Evolutionary conservation across 37 sponge, comb jelly and placozoan species (phyloP).

Genomic region (Amphimedon queenslandica): DNA sequence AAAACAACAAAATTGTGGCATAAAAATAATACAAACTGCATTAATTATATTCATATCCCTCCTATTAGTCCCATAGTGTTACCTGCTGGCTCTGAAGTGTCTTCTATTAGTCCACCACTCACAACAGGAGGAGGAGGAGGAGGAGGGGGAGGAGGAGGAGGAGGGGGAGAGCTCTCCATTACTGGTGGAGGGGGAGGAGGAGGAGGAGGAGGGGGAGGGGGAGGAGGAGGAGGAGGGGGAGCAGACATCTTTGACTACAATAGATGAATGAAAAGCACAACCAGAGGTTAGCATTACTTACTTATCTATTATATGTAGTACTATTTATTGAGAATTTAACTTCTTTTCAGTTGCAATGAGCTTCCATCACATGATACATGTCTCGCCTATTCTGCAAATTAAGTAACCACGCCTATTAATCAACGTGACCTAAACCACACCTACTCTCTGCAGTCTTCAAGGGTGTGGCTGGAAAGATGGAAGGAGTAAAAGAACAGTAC

Average conservation of each 20-base stretch:
- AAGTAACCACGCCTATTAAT: not conserved
- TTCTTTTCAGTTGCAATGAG: too few species aligned
- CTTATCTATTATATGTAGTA: too few species aligned
- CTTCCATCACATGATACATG: too few species aligned
- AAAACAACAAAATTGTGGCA: too few species aligned
- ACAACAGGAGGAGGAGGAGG: slow-evolving; percentile 4
- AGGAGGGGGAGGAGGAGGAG: slow-evolving; percentile 35
- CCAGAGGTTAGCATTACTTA: too few species aligned
- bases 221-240: slow-evolving; percentile 56
- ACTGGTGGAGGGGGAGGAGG: slow-evolving; percentile 33
- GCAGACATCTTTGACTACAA: slow-evolving; percentile 32
- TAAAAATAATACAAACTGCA: too few species aligned
- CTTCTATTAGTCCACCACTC: too few species aligned
- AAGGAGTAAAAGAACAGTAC: slow-evolving; percentile 51
- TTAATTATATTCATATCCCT: too few species aligned
- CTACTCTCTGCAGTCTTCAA: not conserved
- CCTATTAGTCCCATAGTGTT: too few species aligned
- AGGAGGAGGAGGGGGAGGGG: slow-evolving; percentile 20
- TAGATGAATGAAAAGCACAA: not conserved
- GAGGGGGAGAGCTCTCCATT: slow-evolving; percentile 4
- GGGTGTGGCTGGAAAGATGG: slow-evolving; percentile 19
- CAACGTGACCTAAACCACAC: not conserved
- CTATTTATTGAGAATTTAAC: too few species aligned
- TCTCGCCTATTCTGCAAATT: too few species aligned
- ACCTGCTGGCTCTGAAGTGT: too few species aligned